Base-by-base conservation (phyloP, 2,113 vertebrate species). In the Callipepla californica region DNA sequence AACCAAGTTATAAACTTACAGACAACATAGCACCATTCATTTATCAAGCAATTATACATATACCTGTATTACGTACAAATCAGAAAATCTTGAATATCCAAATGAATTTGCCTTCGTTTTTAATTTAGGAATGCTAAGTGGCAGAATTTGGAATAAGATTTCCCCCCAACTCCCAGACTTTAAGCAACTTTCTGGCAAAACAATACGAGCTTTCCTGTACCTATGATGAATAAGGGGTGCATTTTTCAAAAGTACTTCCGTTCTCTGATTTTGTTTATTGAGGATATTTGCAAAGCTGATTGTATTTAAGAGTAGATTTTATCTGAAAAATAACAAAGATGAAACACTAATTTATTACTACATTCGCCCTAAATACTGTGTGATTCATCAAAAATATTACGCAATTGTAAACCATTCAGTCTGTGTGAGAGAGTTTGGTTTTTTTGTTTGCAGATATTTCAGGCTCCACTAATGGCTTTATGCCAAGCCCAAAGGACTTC, bases 261-360 rank as follows among this genome's bases (percentile, higher is more conserved):
- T 47, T 61, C 50, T 61, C 42, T 42, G n/a, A 19, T 62, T 80
- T 79, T 73, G 23, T 88, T 86, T 94, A 47, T 34, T 80, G 50
- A 67, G 79, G 26, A 13, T 30, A 83, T 91, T 85, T 91, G 42
- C 30, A 75, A 91, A 94, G 61, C 32, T 93, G 82, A 51, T 48
- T 83, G 66, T 81, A 23, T 40, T 12, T 32, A 45, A 69, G 59
- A 51, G 7, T 22, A 75, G 30, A 65, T 65, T 93, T 65, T 85
- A 30, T 72, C 58, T 87, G 38, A 66, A 87, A 90, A 90, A 50
- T 36, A 79, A 15, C 53, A 53, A 32, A 76, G 59, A 66, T 70
- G 8, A 91, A 85, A 48, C 38, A 83, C 3, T 26, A 6, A 50
- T 73, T 73, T 58, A 55, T 36, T 63, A 14, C 36, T 40, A 72